Base-by-base conservation (phyloP, 2,797 vertebrate species). In the Crypturellus tataupa region DNA sequence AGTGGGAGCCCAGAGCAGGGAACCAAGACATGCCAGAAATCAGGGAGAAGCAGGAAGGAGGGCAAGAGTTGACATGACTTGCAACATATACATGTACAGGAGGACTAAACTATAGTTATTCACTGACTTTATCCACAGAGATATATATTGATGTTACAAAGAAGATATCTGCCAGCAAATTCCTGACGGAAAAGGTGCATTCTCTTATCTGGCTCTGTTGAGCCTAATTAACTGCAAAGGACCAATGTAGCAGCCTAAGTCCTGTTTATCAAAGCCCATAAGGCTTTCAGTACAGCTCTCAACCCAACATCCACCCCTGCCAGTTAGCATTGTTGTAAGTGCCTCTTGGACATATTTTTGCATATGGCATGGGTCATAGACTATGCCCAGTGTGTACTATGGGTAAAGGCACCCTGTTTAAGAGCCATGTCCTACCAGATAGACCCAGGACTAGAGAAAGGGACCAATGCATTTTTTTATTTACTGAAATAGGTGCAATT, bases 301-400 rank as follows among this genome's bases (percentile, higher is more conserved):
- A 20, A 46, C 20, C 17, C 4, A n/a, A 23, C 60, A 7, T 37
- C 2, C 1, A 51, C 13, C 27, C 33, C 59, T 47, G 40, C 12
- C 70, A 73, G 8, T 60, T 47, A 25, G 12, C 19, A 39, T 59
- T 72, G 29, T n/a, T 2, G 2, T n/a, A 24, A 73, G 21, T 14
- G 33, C 24, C 18, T 4, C 4, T 7, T 4, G 31, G 49, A 7
- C 8, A 25, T 0, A 0, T 6, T 80, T 69, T 31, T 55, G 63
- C 20, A 20, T 60, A 62, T 25, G 11, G 3, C 31, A 33, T 29
- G 39, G 29, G 15, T 31, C 60, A 60, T 44, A 56, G 24, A 13
- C 35, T 29, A 4, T 42, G 19, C 29, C 40, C 27, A 35, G 40
- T 59, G 65, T 35, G 5, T 13, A 5, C 51, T 65, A 16, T 44